Percentiles rank a stretch among this genome's conserved stretches.
Evolutionary conservation across 1,140 invertebrate genomes (phyloP).

Genomic region (Drosophila lacertosa): DNA sequence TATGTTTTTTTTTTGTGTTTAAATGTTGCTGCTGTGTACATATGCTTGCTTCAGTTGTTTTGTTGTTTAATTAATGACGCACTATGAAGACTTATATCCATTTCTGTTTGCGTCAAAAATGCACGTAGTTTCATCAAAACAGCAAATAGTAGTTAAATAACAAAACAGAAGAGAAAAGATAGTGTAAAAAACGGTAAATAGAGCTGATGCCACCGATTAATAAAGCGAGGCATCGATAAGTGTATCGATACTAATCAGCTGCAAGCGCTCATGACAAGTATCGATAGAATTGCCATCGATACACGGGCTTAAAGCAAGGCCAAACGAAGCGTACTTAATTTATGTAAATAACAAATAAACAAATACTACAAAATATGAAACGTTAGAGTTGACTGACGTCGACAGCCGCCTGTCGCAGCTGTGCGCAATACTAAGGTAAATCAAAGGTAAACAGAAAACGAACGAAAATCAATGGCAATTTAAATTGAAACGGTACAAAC

Average conservation of each 20-base stretch:
- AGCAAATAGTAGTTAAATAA: slow-evolving; percentile 11
- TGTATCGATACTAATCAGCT: slow-evolving; percentile 41
- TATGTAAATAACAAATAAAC: background rate
- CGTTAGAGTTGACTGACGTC: background rate
- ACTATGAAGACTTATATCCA: slow-evolving; percentile 52
- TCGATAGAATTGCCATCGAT: too few relatives aligned
- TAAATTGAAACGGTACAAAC: background rate
- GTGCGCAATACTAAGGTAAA: too few relatives aligned
- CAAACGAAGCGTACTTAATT: slow-evolving; percentile 12
- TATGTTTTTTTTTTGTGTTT: slow-evolving; percentile 38
- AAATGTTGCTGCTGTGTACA: slow-evolving; percentile 48
- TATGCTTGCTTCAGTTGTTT: slow-evolving; percentile 47
- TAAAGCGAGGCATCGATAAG: slow-evolving; percentile 1
- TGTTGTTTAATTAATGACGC: slow-evolving; percentile 76
- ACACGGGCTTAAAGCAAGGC: too few relatives aligned
- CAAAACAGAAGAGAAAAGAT: background rate
- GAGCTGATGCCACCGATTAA: background rate
- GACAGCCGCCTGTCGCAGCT: too few relatives aligned
- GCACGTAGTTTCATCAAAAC: slow-evolving; percentile 39
- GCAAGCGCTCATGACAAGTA: too few relatives aligned
- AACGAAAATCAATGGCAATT: slow-evolving; percentile 18
- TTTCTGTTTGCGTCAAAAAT: slow-evolving; percentile 63
- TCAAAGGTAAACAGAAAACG: slow-evolving; percentile 30
- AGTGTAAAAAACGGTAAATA: slow-evolving; percentile 18
- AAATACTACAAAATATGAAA: background rate